Evolutionary conservation across 2,888 invertebrate species (phyloP), one percentile per base, ranked within the genome.

Genomic region (Dasypogon diadema): DNA sequence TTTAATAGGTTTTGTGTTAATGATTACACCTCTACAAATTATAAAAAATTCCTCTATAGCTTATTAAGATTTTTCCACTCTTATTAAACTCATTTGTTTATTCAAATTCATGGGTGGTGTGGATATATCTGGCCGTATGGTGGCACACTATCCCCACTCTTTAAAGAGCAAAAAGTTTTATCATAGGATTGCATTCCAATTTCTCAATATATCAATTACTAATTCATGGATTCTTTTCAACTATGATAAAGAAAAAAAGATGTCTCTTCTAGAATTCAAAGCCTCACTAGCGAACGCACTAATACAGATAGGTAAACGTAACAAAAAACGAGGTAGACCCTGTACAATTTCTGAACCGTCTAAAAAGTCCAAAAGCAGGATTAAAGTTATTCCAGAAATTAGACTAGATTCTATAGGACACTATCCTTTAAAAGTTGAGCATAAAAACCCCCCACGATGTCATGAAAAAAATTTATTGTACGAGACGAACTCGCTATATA

Each of bases 321-420:
- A 8, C 42, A 63, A 63, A 63, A 63, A 21, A 63, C 42, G 63
- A 63, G 63, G 63, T 63, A 63, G 63, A 63, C 16, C 42, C n/a
- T 21, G 10, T 63, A 12, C 42, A 63, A 42, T 14, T 63, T 63
- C 42, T 42, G 42, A 56, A 24, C 24, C 24, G 1, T 14, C 63
- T 21, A 63, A 63, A 42, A 63, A 63, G 21, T 42, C 18, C 63
- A 63, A 63, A 63, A 63, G 42, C 18, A 14, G 30, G 30, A 26
- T 22, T 65, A 22, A 65, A 65, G 65, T 46, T 46, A 22, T 22
- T 65, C 46, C 46, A n/a, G 65, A 65, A 65, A 21, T 65, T 14
- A 65, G 65, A 65, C 65, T 46, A 22, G 65, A 46, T 8, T 16
- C 21, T 65, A 34, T 34, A 60, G 34, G 14, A 6, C 60, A 60